phyloP scores from a whole-genome alignment of 2,888 invertebrate genomes.

The Drosophila atripex region DNA sequence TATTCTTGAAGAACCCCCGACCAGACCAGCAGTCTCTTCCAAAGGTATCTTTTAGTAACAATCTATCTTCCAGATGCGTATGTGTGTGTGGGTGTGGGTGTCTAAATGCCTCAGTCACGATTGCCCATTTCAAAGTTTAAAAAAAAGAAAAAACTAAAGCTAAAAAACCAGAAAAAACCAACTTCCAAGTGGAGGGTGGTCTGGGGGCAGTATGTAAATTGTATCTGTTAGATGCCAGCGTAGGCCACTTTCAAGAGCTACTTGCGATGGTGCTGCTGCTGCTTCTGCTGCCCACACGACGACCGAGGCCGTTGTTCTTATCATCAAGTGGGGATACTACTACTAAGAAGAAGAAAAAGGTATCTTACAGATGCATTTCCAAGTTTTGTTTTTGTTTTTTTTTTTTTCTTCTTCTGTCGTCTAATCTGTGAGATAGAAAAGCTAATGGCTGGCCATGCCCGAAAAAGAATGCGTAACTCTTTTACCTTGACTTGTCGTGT shows the following conservation, averaged over 20 bases:
- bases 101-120: constrained; percentile 20
- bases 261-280: too few relatives aligned
- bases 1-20: too few relatives aligned
- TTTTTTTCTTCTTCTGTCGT: neutral
- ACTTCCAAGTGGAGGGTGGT: neutral
- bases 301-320: constrained; percentile 25
- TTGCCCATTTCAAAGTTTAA: constrained; percentile 15
- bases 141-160: neutral
- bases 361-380: constrained; percentile 45
- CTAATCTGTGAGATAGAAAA: constrained; percentile 47
- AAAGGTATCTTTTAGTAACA: constrained; percentile 1
- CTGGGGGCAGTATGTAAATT: constrained; percentile 13
- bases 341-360: neutral
- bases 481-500: constrained; percentile 75
- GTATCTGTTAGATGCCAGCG: constrained; percentile 24
- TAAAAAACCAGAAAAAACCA: neutral
- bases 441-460: constrained; percentile 43
- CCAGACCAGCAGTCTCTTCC: neutral
- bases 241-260: constrained; percentile 21
- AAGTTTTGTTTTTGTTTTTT: neutral
- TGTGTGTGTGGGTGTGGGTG: constrained; percentile 12
- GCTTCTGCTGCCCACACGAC: constrained; percentile 27
- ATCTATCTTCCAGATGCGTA: constrained; percentile 11
- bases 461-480: constrained; percentile 65
- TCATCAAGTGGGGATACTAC: constrained; percentile 22